A percentile compares a stretch with the other conserved stretches of the same genome.
Evolutionary conservation across 1,140 invertebrate genomes (phyloP).

Genomic region (Psix sp.): DNA sequence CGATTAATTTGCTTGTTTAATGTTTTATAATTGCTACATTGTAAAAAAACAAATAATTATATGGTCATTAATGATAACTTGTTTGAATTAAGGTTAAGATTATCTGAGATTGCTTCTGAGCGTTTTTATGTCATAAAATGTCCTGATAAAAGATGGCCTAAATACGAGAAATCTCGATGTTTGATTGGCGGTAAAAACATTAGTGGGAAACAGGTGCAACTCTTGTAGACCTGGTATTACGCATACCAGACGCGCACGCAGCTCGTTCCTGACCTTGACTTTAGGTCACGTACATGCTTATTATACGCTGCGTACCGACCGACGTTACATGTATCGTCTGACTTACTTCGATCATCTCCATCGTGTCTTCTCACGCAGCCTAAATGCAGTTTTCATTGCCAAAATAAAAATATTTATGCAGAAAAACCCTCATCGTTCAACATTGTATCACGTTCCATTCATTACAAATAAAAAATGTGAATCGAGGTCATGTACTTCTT

Average conservation of each 20-base stretch:
- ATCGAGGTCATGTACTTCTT: neutral
- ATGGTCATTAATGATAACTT: too few species aligned
- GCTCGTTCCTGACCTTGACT: slow-evolving; percentile 50
- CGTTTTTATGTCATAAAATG: neutral
- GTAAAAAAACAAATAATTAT: too few species aligned
- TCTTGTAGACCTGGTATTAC: slow-evolving; percentile 45
- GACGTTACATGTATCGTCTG: slow-evolving; percentile 41
- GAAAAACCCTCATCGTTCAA: slow-evolving; percentile 6
- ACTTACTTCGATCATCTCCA: slow-evolving; percentile 28
- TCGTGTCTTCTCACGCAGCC: slow-evolving; percentile 35
- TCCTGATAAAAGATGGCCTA: slow-evolving; percentile 21
- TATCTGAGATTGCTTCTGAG: too few species aligned
- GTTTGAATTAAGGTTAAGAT: too few species aligned
- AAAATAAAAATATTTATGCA: slow-evolving; percentile 14
- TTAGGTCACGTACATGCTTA: slow-evolving; percentile 54
- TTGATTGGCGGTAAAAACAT: slow-evolving; percentile 31
- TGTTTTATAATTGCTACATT: too few species aligned
- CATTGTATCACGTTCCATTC: slow-evolving; percentile 28
- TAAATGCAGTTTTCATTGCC: slow-evolving; percentile 30
- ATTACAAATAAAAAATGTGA: slow-evolving; percentile 1
- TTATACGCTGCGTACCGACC: slow-evolving; percentile 40
- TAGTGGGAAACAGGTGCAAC: slow-evolving; percentile 46
- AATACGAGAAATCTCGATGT: slow-evolving; percentile 9
- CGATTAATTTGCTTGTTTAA: too few species aligned
- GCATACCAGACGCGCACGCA: slow-evolving; percentile 54